Base-by-base conservation (phyloP, 2,113 vertebrate genomes). In the Gopherus evgoodei region DNA sequence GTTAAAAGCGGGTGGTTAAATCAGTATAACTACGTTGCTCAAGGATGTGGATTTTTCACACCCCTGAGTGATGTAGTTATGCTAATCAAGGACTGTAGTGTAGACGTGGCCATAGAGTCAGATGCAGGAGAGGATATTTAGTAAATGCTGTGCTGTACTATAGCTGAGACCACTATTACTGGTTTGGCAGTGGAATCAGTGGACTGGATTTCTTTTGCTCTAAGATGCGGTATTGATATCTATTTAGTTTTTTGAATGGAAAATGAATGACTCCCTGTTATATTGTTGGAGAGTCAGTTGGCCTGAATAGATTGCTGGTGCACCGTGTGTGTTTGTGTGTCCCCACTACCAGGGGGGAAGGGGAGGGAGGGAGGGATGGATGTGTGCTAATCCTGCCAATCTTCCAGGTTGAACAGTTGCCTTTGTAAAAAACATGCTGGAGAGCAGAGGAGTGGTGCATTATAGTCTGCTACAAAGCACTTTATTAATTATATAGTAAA, bases 351-450 rank as follows among this genome's bases (percentile, higher is more conserved):
- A 4, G 11, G 14, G 13, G 2, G 0, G 29, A 8, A 1, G 2
- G 0, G 29, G 69, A 87, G 35, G 10, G 42, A 42, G 31, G 52
- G 14, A 38, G 35, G 53, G 72, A 2, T 1, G 49, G 57, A 57
- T 57, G 17, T 75, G 38, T 44, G n/a, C 42, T 42, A 69, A 54
- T 87, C 24, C 56, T 57, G 27, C 65, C 72, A 44, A 62, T 49
- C 62, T 76, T 62, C 24, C 1, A 0, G 16, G 16, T 42, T 38
- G 88, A 42, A 16, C 38, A 2, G 1, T 50, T 87, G 52, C 72
- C 62, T 82, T 84, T 2, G 0, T 12, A 12, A 92, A 5, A 8
- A 0, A 1, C 3, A 8, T 17, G 8, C 5, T 5, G 9, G 50
- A 38, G 84, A 86, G 25, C 2, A 96, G 72, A 52, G 22, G n/a